Percentiles rank a stretch among this genome's conserved stretches.
Evolutionary conservation across 2,888 invertebrate species (phyloP).

Genomic region (Fabriciana adippe): DNA sequence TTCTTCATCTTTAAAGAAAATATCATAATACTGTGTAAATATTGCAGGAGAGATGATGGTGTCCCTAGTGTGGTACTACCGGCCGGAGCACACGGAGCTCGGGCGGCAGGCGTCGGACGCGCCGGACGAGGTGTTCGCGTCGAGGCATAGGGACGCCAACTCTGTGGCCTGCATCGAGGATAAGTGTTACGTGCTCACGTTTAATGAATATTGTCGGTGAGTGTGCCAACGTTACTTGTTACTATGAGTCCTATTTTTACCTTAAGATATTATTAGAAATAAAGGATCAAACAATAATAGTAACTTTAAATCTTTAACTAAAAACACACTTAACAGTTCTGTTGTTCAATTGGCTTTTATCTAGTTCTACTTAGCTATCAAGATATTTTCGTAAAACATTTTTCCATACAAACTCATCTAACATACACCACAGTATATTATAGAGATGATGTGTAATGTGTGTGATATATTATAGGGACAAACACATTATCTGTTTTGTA

Average conservation of each 20-base stretch:
- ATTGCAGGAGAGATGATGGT: constrained; percentile 97
- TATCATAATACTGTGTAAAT: neutral
- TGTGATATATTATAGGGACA: no score
- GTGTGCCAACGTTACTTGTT: constrained; percentile 41
- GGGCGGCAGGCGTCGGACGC: constrained; percentile 91
- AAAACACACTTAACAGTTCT: no score
- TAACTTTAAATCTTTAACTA: no score
- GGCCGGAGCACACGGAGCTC: constrained; percentile 97
- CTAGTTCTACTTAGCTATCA: no score
- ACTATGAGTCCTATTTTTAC: neutral
- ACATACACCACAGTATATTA: no score
- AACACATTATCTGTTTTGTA: no score
- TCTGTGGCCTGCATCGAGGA: constrained; percentile 99
- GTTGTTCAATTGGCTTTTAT: no score
- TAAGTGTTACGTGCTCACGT: constrained; percentile 97
- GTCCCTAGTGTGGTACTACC: constrained; percentile 97
- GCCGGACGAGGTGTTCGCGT: constrained; percentile 97
- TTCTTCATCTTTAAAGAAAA: no score
- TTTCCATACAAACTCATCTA: neutral
- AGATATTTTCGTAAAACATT: no score
- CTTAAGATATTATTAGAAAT: neutral
- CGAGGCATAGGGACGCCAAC: constrained; percentile 96
- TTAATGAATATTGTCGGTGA: constrained; percentile 98
- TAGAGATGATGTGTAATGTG: no score
- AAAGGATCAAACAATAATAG: neutral